A percentile compares a stretch with the other conserved stretches of the same genome.
These are phyloP conservation scores for Urocolius indicus DNA, from an alignment of 2,113 vertebrate species.

Conservation along the genomic window DNA sequence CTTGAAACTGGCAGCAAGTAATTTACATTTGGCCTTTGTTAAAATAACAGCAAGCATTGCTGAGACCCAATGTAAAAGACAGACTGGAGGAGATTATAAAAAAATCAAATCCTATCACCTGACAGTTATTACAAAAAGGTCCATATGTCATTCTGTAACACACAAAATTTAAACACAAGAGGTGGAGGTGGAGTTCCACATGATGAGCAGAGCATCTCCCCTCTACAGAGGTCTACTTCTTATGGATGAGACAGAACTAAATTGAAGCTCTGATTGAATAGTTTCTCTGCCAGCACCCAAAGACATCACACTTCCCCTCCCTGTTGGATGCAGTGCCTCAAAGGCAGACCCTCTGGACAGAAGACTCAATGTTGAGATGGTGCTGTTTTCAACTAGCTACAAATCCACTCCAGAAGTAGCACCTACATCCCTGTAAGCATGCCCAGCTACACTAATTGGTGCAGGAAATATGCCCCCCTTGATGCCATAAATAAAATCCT, in stretches of 20 bases:
- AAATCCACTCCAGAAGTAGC: background rate
- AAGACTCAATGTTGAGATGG: background rate
- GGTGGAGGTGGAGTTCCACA: slow-evolving; percentile 39
- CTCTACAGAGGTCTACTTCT: background rate
- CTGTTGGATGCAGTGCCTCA: background rate
- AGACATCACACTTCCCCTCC: background rate
- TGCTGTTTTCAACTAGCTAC: background rate
- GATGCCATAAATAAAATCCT: background rate
- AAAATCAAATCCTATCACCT: slow-evolving; percentile 75
- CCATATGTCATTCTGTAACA: slow-evolving; percentile 30
- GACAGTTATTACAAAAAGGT: slow-evolving; percentile 68
- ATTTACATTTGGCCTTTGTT: slow-evolving; percentile 78
- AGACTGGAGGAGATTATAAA: slow-evolving; percentile 64
- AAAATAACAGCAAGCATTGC: slow-evolving; percentile 66
- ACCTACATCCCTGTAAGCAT: background rate
- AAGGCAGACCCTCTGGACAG: background rate
- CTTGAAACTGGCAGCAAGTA: slow-evolving; percentile 71
- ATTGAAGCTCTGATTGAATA: background rate
- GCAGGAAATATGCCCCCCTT: background rate
- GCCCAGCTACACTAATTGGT: background rate
- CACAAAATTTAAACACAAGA: slow-evolving; percentile 39
- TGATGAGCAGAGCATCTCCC: background rate
- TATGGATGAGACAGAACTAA: background rate
- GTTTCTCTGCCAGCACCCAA: background rate
- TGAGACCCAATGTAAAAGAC: slow-evolving; percentile 71